Evolutionary conservation across 2,888 invertebrate species (phyloP), one percentile per base, ranked within the genome.

Genomic region (Chrysomela aeneicollis): DNA sequence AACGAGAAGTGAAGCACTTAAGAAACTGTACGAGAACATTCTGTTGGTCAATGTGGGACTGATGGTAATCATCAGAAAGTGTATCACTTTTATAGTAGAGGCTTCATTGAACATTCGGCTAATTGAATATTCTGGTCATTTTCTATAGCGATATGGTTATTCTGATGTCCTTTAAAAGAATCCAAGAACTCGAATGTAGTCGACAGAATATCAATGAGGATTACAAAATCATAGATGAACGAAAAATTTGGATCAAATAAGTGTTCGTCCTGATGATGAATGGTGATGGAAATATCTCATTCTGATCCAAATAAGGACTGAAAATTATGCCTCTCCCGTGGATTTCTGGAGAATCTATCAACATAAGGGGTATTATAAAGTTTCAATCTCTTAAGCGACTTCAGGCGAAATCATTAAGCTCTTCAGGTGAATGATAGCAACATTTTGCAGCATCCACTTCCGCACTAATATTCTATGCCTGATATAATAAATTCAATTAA

Each of bases 71-170:
- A 18, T 4, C 8, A 26, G 15, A 1, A 26, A 17, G 4, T 4
- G 10, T 12, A 9, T 4, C 9, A 55, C 57, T 64, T 64, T 59
- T 65, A 65, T 65, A 65, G 12, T 42, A 21, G 19, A 19, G 12
- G 15, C 32, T 15, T 54, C 37, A 54, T 42, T 47, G 35, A 62
- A 50, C 51, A 5, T 64, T 57, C 55, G 59, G 37, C 35, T 26
- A 26, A 59, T 61, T 61, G 49, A 51, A 53, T 64, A 64, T 61
- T 64, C 64, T 46, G n/a, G 42, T 51, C 54, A 17, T 17, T 18
- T 10, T 19, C 50, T 12, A n/a, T n/a, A 51, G 57, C 15, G 17
- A 17, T 26, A 57, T 50, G 9, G 8, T 18, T 50, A 15, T n/a
- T 49, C 49, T 22, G 30, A 47, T 22, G 32, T 21, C 51, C 46